Evolutionary conservation across 2,797 vertebrate species (phyloP).

Genomic region (Pseudochirops cupreus): DNA sequence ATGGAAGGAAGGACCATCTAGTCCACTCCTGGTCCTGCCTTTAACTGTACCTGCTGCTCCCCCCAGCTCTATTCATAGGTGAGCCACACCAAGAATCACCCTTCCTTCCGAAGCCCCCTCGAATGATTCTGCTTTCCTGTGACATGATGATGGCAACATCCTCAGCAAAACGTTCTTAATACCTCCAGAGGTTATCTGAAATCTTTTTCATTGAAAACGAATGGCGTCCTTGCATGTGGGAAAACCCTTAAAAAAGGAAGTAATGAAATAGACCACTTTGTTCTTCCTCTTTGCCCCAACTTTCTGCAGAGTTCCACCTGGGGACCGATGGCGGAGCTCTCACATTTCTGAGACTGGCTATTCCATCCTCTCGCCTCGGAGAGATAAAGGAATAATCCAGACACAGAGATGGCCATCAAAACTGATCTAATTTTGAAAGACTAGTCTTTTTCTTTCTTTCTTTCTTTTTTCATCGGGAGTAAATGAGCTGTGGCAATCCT

Average conservation of each 20-base stretch:
- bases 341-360: slow-evolving; percentile 63
- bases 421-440: slow-evolving; percentile 76
- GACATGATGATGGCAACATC: background rate
- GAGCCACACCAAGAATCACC: slow-evolving; percentile 42
- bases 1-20: slow-evolving; percentile 35
- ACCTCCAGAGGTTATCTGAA: slow-evolving; percentile 58
- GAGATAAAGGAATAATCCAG: slow-evolving; percentile 75
- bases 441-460: background rate
- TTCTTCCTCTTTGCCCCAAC: slow-evolving; percentile 48
- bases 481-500: slow-evolving; percentile 85
- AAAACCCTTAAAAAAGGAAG: slow-evolving; percentile 2
- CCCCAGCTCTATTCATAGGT: background rate
- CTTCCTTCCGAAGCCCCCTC: background rate
- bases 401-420: slow-evolving; percentile 75
- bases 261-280: slow-evolving; percentile 52
- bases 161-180: slow-evolving; percentile 41
- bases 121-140: slow-evolving; percentile 47
- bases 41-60: background rate
- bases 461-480: slow-evolving; percentile 64
- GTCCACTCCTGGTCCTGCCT: slow-evolving; percentile 11
- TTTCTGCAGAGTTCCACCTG: slow-evolving; percentile 63
- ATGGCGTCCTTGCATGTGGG: slow-evolving; percentile 35
- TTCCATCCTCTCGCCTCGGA: slow-evolving; percentile 57
- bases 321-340: slow-evolving; percentile 35
- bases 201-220: slow-evolving; percentile 42